A percentile compares a stretch with the other conserved stretches of the same genome.
These are phyloP conservation scores for Asobara japonica DNA, from an alignment of 1,140 invertebrate genomes.

Conservation along the genomic window DNA sequence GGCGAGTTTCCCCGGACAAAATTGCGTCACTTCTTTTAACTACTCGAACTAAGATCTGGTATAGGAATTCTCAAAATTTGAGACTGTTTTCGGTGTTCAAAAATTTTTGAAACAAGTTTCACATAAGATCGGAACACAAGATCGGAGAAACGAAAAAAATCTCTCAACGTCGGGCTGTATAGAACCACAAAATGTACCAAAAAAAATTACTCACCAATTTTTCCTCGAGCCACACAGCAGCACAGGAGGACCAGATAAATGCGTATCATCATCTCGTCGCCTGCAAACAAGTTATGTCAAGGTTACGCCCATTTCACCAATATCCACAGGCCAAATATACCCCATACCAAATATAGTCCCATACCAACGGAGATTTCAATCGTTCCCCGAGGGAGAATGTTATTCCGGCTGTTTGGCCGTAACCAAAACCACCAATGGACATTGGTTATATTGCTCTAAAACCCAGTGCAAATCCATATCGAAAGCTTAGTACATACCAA, in stretches of 20 bases:
- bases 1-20: background rate
- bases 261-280: conserved; percentile 59
- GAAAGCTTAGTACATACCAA: background rate
- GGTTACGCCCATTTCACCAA: background rate
- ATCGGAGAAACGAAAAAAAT: too few relatives aligned
- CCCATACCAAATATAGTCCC: background rate
- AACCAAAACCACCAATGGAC: background rate
- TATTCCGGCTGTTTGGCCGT: background rate
- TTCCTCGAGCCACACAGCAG: conserved; percentile 58
- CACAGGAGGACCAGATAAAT: conserved; percentile 61
- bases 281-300: conserved; percentile 1
- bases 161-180: background rate
- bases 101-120: too few relatives aligned
- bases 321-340: background rate
- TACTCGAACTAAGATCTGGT: too few relatives aligned
- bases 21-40: background rate
- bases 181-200: conserved; percentile 29
- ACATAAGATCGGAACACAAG: too few relatives aligned
- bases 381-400: conserved; percentile 8
- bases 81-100: too few relatives aligned
- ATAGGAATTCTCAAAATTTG: too few relatives aligned
- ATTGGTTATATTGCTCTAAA: conserved; percentile 1
- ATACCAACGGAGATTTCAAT: background rate
- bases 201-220: conserved; percentile 54
- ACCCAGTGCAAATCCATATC: background rate